Conservation (phyloP, 2,888 invertebrate genomes). For the Brachyopa scutellaris region DNA sequence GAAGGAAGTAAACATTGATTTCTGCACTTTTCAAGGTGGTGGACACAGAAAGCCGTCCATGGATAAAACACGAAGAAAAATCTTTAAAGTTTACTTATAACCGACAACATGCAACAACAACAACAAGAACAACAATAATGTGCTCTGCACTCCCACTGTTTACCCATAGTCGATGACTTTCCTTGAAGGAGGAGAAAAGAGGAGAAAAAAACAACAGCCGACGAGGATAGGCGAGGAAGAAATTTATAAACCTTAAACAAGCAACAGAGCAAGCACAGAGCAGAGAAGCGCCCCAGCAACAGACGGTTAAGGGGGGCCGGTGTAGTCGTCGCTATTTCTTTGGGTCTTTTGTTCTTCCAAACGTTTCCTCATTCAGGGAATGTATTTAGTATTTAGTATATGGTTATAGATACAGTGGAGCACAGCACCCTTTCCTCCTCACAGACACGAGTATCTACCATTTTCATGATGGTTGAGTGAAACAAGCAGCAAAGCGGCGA, state of each 20-base stretch:
- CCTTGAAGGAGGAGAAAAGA: background rate
- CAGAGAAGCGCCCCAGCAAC: slow-evolving; percentile 32
- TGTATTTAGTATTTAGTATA: slow-evolving; percentile 47
- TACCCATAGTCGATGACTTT: slow-evolving; percentile 14
- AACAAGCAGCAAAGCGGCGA: slow-evolving; percentile 48
- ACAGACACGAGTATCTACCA: too few relatives aligned
- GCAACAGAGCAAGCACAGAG: slow-evolving; percentile 63
- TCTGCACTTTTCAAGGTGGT: slow-evolving; percentile 56
- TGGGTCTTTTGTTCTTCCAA: slow-evolving; percentile 51
- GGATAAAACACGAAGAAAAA: slow-evolving; percentile 39
- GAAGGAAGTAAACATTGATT: slow-evolving; percentile 58
- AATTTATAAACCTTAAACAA: slow-evolving; percentile 64
- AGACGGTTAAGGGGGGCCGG: slow-evolving; percentile 35
- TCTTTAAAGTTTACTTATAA: slow-evolving; percentile 46
- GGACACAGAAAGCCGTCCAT: slow-evolving; percentile 42
- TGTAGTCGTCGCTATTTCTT: slow-evolving; percentile 43
- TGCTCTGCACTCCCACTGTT: slow-evolving; percentile 3
- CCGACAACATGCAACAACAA: too few relatives aligned
- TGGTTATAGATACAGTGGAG: slow-evolving; percentile 32
- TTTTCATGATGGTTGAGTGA: slow-evolving; percentile 37
- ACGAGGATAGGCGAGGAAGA: background rate
- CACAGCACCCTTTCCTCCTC: slow-evolving; percentile 5
- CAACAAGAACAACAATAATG: too few relatives aligned
- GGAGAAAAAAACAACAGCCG: background rate
- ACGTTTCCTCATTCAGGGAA: slow-evolving; percentile 62